Evolutionary conservation across 2,113 vertebrate genomes (phyloP).

Genomic region (Catagonus wagneri): DNA sequence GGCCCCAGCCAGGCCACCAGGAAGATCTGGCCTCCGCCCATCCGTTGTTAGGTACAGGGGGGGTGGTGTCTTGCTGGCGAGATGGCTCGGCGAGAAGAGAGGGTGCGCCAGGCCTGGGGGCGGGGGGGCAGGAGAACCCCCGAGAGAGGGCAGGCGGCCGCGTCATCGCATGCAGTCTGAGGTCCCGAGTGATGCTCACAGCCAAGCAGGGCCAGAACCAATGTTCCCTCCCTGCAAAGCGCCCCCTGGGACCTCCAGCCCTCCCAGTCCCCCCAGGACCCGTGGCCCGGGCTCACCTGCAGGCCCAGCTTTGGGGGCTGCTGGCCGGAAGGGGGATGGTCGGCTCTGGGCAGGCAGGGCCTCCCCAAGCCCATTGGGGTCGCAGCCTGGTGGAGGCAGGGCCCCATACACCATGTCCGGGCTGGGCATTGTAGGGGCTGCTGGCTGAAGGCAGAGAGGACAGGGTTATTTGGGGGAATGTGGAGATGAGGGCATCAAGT

Average conservation of each 20-base stretch:
- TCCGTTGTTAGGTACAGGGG: constrained; percentile 89
- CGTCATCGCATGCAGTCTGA: neutral
- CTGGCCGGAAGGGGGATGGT: constrained; percentile 84
- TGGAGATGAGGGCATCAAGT: fast-evolving
- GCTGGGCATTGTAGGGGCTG: constrained; percentile 46
- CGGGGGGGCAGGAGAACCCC: constrained; percentile 82
- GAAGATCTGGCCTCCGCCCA: constrained; percentile 85
- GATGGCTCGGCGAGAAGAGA: constrained; percentile 89
- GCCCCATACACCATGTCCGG: constrained; percentile 72
- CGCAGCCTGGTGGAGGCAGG: constrained; percentile 52
- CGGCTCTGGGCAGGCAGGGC: constrained; percentile 85
- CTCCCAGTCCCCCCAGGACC: constrained; percentile 76
- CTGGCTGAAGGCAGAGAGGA: constrained; percentile 62
- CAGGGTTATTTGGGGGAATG: fast-evolving
- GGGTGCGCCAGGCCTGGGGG: constrained; percentile 91
- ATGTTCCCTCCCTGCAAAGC: neutral
- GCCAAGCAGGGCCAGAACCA: neutral
- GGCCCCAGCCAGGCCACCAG: constrained; percentile 74
- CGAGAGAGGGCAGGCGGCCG: neutral
- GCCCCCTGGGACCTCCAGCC: neutral
- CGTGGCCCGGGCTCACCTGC: constrained; percentile 62
- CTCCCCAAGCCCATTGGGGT: constrained; percentile 64
- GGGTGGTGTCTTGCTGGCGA: constrained; percentile 91
- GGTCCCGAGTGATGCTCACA: neutral
- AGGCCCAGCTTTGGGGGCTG: constrained; percentile 84